Conservation (phyloP, 2,888 invertebrate genomes). For the Drosophila mettleri region DNA sequence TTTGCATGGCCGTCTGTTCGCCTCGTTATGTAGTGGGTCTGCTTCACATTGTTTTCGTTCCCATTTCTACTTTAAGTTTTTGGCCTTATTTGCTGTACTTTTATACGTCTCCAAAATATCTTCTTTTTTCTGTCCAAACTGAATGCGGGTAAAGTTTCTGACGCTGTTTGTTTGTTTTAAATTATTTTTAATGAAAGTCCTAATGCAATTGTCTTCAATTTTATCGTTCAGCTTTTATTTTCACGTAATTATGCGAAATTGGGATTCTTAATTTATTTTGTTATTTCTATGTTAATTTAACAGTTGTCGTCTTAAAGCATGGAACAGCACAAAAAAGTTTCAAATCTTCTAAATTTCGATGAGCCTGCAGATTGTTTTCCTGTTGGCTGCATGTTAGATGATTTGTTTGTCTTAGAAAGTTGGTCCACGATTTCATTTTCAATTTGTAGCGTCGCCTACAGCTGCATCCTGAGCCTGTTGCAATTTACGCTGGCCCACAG, state of each 20-base stretch:
- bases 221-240: constrained; percentile 27
- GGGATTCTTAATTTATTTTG: constrained; percentile 1
- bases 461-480: constrained; percentile 51
- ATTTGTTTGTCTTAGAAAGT: constrained; percentile 49
- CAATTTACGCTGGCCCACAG: constrained; percentile 33
- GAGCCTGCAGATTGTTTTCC: constrained; percentile 22
- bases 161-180: constrained; percentile 52
- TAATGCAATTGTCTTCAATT: constrained; percentile 51
- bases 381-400: constrained; percentile 28
- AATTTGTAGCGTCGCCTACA: constrained; percentile 47
- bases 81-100: constrained; percentile 29
- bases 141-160: constrained; percentile 22
- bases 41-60: constrained; percentile 9
- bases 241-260: constrained; percentile 24
- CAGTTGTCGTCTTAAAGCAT: constrained; percentile 14
- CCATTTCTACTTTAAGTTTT: constrained; percentile 18
- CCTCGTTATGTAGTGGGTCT: constrained; percentile 45
- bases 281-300: constrained; percentile 18
- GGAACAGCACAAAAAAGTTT: not conserved
- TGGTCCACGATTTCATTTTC: constrained; percentile 42
- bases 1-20: constrained; percentile 33
- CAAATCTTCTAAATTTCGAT: constrained; percentile 24
- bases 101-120: constrained; percentile 42
- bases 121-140: constrained; percentile 18
- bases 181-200: constrained; percentile 62